Base-by-base conservation (phyloP, 1,140 invertebrate species). In the Drosophila hydei region DNA sequence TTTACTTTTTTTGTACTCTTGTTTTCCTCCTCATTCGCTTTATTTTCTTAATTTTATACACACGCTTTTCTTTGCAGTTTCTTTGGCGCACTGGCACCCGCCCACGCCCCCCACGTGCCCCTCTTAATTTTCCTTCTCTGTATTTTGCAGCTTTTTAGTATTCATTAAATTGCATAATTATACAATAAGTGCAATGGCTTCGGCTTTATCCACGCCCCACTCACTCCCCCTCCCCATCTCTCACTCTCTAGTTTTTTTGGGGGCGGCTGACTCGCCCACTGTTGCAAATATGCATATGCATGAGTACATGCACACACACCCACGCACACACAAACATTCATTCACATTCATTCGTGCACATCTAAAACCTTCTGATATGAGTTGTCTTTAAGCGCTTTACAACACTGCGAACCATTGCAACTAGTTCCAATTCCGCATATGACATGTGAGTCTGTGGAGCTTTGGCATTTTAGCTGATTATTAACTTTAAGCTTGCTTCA, bases 81-180 rank as follows among this genome's bases (percentile, higher is more conserved):
- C 69, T 56, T 70, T 75, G 56, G 61, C 54, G 64, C 67, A 55
- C 40, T 75, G 67, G 30, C 27, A n/a, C 25, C 54, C 43, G 27
- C 60, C 60, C 25, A 12, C 52, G 42, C 19, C 62, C 19, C 14
- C 21, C 51, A 16, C 21, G 30, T 12, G 11, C 16, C 27, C 21
- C 25, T 11, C 21, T 9, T 14, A 12, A 21, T 18, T 8, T 58
- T 59, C 55, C 21, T 42, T 40, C 6, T 16, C n/a, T 61, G 19
- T 43, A 21, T 42, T 54, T 58, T 63, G 36, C 59, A 85, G 50
- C 81, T 87, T 87, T 85, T 85, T 85, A 85, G 77, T 85, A 85
- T 85, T 85, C 80, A 85, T 85, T 85, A 85, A 85, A 85, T 79
- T 85, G 83, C 80, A 87, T 87, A 85, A 85, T 85, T 85, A 85